phyloP scores from a whole-genome alignment of 2,113 vertebrate species.

The Hypocryptadius cinnamomeus region DNA sequence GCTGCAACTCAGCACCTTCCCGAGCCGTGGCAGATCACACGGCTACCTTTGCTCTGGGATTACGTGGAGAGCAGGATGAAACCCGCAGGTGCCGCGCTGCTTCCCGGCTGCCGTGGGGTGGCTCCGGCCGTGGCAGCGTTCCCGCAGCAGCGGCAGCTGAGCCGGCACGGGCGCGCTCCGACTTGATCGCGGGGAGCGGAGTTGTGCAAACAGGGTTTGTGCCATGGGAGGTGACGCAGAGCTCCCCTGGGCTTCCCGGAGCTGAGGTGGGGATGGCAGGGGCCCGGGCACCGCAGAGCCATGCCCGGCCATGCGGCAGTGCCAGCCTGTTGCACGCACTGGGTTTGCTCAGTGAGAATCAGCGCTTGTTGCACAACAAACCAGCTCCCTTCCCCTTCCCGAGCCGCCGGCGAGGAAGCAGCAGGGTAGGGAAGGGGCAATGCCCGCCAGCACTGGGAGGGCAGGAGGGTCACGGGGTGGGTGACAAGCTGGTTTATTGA shows the following conservation, averaged over 20 bases:
- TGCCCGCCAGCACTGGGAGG: neutral
- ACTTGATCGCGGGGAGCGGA: neutral
- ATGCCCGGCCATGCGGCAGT: neutral
- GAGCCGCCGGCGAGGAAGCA: rapidly evolving
- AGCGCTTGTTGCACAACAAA: neutral
- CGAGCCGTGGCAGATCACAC: rapidly evolving
- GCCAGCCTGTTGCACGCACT: rapidly evolving
- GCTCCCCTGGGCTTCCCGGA: neutral
- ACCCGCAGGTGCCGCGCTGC: neutral
- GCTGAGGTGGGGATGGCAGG: neutral
- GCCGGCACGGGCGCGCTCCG: neutral
- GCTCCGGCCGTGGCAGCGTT: neutral
- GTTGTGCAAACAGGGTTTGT: neutral
- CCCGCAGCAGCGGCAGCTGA: neutral
- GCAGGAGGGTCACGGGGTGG: neutral
- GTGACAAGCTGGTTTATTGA: neutral
- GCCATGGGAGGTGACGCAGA: neutral
- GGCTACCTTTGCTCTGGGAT: rapidly evolving
- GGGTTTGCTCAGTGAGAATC: neutral
- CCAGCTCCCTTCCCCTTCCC: neutral
- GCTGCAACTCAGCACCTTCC: rapidly evolving
- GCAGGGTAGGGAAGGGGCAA: neutral
- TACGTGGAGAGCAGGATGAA: rapidly evolving
- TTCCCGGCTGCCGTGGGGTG: neutral
- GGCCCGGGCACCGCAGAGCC: neutral